Base-by-base conservation (phyloP, 2,113 vertebrate genomes). In the Nothocercus julius region DNA sequence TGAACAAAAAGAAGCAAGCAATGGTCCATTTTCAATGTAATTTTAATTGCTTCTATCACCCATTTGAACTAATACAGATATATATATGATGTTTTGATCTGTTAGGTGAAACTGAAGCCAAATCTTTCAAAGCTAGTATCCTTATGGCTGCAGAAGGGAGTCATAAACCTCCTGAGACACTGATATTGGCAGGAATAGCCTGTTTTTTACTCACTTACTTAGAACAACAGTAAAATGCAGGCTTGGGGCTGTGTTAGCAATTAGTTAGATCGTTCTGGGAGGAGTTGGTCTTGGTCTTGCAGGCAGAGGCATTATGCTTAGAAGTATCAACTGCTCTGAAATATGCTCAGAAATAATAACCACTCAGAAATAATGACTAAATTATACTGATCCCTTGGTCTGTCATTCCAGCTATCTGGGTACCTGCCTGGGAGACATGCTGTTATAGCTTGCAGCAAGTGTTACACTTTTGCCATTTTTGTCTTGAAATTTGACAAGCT, bases 181-280 rank as follows among this genome's bases (percentile, higher is more conserved):
- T 12, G 47, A 3, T 8, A 36, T 17, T 72, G 16, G 18, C 27
- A 75, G 19, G 45, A 64, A 81, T 84, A 67, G 4, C 13, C 27
- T 3, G 7, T 59, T 73, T 54, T 90, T 79, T 69, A 1, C 18
- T 70, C 67, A 20, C 7, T 83, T 49, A 20, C 7, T 83, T 49
- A 51, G 11, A 28, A 32, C 59, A 30, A 32, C 13, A 63, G 32
- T 38, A 66, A 0, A 0, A 44, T 0, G 0, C 21, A 17, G 21
- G 2, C 12, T 69, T 54, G 9, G 25, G 9, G 66, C n/a, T 74
- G n/a, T 32, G 28, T 15, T 58, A 75, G 32, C 20, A 45, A 0
- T 44, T 1, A 1, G 40, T 36, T 4, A 66, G 10, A 4, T 67
- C 59, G 38, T 13, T 67, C 28, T 42, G 34, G 27, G 30, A 88